phyloP scores from a whole-genome alignment of 2,797 vertebrate species.

The Notolabrus celidotus region DNA sequence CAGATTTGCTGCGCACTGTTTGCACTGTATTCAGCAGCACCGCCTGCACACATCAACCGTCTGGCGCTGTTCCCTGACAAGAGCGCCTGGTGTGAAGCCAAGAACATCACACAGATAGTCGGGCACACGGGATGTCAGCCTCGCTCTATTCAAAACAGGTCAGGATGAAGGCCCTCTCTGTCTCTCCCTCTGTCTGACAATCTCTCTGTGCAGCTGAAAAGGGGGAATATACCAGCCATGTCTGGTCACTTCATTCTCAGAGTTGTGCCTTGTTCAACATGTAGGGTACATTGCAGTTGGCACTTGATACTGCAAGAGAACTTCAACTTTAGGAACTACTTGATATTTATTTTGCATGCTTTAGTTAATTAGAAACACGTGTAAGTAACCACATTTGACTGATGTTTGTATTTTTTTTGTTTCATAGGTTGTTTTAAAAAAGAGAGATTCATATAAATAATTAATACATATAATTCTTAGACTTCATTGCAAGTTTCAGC shows the following conservation, averaged over 20 bases:
- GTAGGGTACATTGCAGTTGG: too few species aligned
- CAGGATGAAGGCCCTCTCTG: constrained; percentile 70
- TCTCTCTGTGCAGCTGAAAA: constrained; percentile 29
- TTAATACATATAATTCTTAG: too few species aligned
- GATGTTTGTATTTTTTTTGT: neutral
- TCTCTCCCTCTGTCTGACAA: constrained; percentile 36
- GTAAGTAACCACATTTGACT: neutral
- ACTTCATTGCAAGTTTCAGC: too few species aligned
- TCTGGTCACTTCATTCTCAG: constrained; percentile 20
- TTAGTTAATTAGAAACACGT: neutral
- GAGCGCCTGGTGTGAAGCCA: constrained; percentile 98
- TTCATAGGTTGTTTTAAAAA: neutral
- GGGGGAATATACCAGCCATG: constrained; percentile 20
- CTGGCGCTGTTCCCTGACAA: constrained; percentile 98
- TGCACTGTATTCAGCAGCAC: constrained; percentile 87
- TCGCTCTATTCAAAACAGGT: constrained; percentile 99
- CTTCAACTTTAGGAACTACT: neutral
- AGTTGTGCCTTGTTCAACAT: constrained; percentile 5
- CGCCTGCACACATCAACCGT: constrained; percentile 95
- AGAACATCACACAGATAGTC: constrained; percentile 99
- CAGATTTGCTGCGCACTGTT: constrained; percentile 87
- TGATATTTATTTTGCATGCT: neutral
- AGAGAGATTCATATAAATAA: too few species aligned
- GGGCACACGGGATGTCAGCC: constrained; percentile 97
- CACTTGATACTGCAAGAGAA: neutral